Percentiles rank a stretch among this genome's conserved stretches.
Conservation (phyloP, 2,113 vertebrate genomes). For the Toxotes jaculatrix region DNA sequence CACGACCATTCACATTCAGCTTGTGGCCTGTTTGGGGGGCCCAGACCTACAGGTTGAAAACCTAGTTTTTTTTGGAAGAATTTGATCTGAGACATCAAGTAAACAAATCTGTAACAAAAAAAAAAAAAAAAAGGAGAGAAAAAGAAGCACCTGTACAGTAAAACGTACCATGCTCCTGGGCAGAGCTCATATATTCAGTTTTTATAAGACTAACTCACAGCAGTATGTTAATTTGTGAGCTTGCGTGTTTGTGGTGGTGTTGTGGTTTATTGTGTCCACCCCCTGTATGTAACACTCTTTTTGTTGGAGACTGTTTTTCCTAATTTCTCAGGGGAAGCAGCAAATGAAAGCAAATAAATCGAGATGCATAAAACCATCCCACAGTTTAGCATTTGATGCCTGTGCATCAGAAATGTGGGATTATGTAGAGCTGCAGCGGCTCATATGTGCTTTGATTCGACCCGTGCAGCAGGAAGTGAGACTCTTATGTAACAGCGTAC, state of each 20-base stretch:
- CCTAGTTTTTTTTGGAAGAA: not conserved
- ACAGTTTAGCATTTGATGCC: conserved; percentile 11
- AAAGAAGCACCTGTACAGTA: not conserved
- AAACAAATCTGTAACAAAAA: not conserved
- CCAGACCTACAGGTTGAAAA: not conserved
- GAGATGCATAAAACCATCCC: not conserved
- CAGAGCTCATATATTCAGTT: too few species aligned
- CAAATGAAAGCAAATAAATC: not conserved
- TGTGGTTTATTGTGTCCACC: not conserved
- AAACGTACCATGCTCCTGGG: too few species aligned
- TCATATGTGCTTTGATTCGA: conserved; percentile 26
- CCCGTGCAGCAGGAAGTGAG: conserved; percentile 33
- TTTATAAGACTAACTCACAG: not conserved
- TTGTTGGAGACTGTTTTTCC: not conserved
- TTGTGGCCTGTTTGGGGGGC: not conserved
- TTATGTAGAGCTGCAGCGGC: conserved; percentile 18
- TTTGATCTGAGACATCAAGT: not conserved
- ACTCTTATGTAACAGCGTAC: conserved; percentile 50
- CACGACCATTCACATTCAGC: too few species aligned
- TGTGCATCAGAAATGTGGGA: conserved; percentile 44
- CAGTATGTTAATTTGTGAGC: not conserved
- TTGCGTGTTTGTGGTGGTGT: not conserved
- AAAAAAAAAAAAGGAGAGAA: too few species aligned
- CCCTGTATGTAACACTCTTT: not conserved
- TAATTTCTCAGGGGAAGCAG: conserved; percentile 9